Conservation (phyloP, 2,888 invertebrate genomes). For the Protophormia terraenovae region DNA sequence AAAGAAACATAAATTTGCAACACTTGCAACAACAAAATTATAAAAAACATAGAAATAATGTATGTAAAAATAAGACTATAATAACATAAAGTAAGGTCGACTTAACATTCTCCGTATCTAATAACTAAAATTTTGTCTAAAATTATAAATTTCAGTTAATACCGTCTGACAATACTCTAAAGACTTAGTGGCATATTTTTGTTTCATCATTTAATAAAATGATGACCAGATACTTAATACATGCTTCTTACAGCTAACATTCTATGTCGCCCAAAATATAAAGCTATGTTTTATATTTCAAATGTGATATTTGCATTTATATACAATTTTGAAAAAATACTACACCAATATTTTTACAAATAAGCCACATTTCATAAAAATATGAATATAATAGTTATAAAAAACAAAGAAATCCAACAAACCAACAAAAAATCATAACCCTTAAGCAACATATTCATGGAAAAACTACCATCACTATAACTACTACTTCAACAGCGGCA, state of each 20-base stretch:
- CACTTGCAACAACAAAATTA: constrained; percentile 3
- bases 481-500: constrained; percentile 1
- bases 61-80: not conserved
- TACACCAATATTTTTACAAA: constrained; percentile 30
- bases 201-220: too few species aligned
- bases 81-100: not conserved
- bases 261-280: too few species aligned
- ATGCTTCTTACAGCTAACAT: too few species aligned
- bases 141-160: too few species aligned
- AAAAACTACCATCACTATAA: not conserved
- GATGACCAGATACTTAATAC: too few species aligned
- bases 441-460: constrained; percentile 14
- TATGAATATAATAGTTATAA: constrained; percentile 46
- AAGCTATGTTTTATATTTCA: too few species aligned
- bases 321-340: not conserved
- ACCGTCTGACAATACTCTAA: too few species aligned
- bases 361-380: constrained; percentile 1
- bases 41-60: constrained; percentile 3
- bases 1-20: constrained; percentile 61
- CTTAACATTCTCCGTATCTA: not conserved
- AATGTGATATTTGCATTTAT: not conserved
- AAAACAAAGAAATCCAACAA: too few species aligned
- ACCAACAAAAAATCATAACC: constrained; percentile 29
- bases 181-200: too few species aligned
- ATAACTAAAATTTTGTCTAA: too few species aligned